Evolutionary conservation across 2,113 vertebrate genomes (phyloP).

Genomic region (Neopipo cinnamomea): DNA sequence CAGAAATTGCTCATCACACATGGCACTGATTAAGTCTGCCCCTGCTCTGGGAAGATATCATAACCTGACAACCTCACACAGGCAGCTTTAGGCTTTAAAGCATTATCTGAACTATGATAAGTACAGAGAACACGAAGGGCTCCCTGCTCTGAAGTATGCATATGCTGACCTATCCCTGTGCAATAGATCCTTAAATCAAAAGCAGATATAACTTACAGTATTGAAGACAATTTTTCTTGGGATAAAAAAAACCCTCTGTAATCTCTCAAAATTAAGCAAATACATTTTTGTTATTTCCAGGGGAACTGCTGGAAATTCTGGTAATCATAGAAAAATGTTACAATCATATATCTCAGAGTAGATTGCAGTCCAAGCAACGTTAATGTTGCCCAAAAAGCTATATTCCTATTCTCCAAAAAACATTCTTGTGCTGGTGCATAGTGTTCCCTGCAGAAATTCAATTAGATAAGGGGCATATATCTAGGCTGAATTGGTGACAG

Average conservation of each 20-base stretch:
- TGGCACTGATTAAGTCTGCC: background rate
- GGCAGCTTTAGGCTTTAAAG: background rate
- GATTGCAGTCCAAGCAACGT: background rate
- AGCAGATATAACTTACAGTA: background rate
- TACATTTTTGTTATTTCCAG: background rate
- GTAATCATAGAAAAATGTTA: background rate
- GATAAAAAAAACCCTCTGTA: background rate
- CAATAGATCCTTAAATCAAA: background rate
- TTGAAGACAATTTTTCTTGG: background rate
- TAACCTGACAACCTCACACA: background rate
- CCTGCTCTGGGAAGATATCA: background rate
- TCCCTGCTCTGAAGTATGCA: background rate
- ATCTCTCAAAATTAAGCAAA: slow-evolving; percentile 6
- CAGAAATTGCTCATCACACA: background rate
- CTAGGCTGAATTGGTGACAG: background rate
- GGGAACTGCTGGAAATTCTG: background rate
- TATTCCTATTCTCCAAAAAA: background rate
- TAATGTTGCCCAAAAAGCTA: background rate
- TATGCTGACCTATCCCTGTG: background rate
- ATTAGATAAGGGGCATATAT: background rate
- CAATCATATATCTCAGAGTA: background rate
- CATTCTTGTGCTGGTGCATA: background rate
- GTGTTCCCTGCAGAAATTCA: background rate
- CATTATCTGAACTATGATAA: background rate
- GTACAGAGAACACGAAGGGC: background rate